Evolutionary conservation across 1,140 invertebrate species (phyloP).

Genomic region (Drosophila rufa): DNA sequence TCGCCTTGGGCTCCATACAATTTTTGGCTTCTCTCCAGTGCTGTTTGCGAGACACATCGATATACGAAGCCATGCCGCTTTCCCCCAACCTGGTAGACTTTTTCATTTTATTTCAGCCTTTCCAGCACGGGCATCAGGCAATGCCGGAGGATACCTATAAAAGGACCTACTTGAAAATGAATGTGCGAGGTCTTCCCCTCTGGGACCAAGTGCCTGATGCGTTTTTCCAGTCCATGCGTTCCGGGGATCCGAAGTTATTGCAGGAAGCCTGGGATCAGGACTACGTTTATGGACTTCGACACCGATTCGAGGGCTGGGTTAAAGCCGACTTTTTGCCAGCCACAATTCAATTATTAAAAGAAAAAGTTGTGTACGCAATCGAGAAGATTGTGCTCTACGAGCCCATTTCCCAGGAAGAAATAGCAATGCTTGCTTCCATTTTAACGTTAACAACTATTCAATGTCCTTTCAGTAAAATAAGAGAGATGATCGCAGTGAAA

Average conservation of each 20-base stretch:
- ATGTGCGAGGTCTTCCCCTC: not conserved
- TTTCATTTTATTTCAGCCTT: not conserved
- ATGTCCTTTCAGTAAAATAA: not conserved
- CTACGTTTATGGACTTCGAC: not conserved
- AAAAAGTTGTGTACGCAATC: not conserved
- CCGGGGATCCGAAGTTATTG: not conserved
- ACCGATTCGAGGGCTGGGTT: not conserved
- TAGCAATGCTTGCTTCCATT: not conserved
- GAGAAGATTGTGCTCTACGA: not conserved
- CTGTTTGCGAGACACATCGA: not conserved
- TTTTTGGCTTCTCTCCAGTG: not conserved
- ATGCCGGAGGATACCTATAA: not conserved
- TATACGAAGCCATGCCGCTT: not conserved
- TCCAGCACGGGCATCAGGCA: no score
- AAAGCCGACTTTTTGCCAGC: not conserved
- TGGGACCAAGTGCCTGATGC: not conserved
- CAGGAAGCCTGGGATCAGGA: not conserved
- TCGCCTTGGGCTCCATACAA: not conserved
- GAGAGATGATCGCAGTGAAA: slow-evolving; percentile 16
- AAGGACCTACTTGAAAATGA: not conserved
- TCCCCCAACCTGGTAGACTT: not conserved
- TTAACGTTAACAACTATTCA: not conserved
- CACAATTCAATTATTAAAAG: not conserved
- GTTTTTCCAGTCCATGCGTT: not conserved
- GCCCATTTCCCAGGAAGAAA: not conserved